phyloP scores from a whole-genome alignment of 2,888 invertebrate genomes.

The Aethes cnicana region DNA sequence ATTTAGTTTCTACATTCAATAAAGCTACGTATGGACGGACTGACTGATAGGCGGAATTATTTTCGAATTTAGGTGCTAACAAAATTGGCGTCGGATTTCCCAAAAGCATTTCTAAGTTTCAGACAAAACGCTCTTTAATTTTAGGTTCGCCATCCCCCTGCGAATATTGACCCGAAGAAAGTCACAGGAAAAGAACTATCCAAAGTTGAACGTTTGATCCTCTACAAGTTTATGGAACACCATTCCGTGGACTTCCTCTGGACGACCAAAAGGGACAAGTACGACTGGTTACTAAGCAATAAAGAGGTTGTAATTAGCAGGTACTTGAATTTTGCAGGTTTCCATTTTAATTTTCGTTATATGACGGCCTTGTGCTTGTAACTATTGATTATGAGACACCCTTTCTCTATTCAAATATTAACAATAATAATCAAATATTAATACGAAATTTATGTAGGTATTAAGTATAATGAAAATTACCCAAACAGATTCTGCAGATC shows the following conservation, averaged over 20 bases:
- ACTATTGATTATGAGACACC: too few species aligned
- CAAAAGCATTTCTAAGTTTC: too few species aligned
- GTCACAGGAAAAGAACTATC: conserved; percentile 75
- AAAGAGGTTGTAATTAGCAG: conserved; percentile 79
- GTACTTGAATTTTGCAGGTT: conserved; percentile 46
- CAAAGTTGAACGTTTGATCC: conserved; percentile 86
- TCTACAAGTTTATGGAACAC: conserved; percentile 89
- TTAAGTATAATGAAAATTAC: conserved; percentile 77
- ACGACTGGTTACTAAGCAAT: conserved; percentile 85
- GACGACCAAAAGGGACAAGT: conserved; percentile 92
- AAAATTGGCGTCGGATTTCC: too few species aligned
- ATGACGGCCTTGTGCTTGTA: background rate
- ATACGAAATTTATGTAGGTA: background rate
- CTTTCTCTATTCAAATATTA: too few species aligned
- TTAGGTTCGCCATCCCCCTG: conserved; percentile 68
- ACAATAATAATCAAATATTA: conserved; percentile 3
- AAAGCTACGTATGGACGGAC: too few species aligned
- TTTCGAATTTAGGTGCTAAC: too few species aligned
- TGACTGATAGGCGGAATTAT: too few species aligned
- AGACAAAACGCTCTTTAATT: too few species aligned
- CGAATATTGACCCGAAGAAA: conserved; percentile 66
- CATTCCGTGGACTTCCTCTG: conserved; percentile 93
- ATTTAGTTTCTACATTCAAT: too few species aligned
- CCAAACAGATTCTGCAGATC: conserved; percentile 91
- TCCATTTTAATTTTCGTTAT: background rate